Evolutionary conservation across 1,140 invertebrate genomes (phyloP), one percentile per base, ranked within the genome.

Genomic region (Periplaneta americana): DNA sequence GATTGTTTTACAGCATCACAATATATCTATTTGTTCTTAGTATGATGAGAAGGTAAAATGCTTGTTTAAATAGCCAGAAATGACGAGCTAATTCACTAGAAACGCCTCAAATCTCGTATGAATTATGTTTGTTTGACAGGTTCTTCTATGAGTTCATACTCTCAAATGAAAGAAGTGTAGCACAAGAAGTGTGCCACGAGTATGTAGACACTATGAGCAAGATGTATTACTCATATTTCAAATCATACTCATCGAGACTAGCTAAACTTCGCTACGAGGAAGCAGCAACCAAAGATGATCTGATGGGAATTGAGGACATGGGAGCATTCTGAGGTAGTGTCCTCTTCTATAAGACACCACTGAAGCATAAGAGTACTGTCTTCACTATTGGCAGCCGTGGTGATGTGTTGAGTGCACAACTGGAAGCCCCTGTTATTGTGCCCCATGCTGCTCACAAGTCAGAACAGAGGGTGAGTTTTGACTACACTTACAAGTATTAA

Each of bases 211-310:
- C 98, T 1, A 96, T 99, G 92, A 96, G 97, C 86, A 99, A 99
- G 91, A 97, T 99, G 82, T 99, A 99, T 90, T 99, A 95, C 88
- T 98, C 98, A 0, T 99, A 99, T 88, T 99, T 99, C 88, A 99
- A 99, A 89, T 96, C 96, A 0, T 99, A 99, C 89, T 94, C 96
- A 10, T 95, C 95, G 74, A 91, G 96, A 85, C 89, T 99, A 37
- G 94, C 95, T 85, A 95, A 96, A 86, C 90, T 99, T 31, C 90
- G 95, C 89, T 96, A 93, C 89, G 95, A 96, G 86, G 94, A 96
- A 89, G 91, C 91, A 84, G 92, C 94, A 36, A 92, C 93, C 2
- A 96, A 95, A 90, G 98, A 99, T 86, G 98, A 99, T 90, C 88
- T 99, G 66, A 97, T 99, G 95, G 98, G 97, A 35, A 95, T 96